Conservation (phyloP, 2,113 vertebrate species). For the Oplegnathus fasciatus region DNA sequence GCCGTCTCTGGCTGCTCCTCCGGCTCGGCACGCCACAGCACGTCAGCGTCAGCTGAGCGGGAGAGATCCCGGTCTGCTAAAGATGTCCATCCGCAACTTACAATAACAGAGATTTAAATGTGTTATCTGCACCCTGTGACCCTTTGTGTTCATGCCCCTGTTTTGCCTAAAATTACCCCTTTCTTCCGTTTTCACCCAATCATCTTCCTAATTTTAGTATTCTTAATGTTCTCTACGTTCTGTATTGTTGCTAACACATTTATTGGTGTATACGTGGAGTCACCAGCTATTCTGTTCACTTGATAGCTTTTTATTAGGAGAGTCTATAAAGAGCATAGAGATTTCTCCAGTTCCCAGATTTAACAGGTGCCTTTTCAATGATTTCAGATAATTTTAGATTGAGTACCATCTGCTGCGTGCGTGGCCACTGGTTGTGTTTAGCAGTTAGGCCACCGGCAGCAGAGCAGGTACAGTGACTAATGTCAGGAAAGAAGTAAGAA, state of each 20-base stretch:
- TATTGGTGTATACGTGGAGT: neutral
- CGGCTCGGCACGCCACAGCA: conserved; percentile 42
- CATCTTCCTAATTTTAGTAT: neutral
- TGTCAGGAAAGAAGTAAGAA: neutral
- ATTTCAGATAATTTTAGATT: neutral
- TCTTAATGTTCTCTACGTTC: neutral
- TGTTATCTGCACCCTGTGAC: neutral
- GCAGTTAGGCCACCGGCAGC: neutral
- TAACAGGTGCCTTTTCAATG: neutral
- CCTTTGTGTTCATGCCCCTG: neutral
- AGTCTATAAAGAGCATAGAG: too few relatives aligned
- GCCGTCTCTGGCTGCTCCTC: conserved; percentile 26
- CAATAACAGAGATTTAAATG: neutral
- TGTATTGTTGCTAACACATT: neutral
- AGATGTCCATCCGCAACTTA: neutral
- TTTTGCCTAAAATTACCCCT: neutral
- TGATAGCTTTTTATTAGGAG: neutral
- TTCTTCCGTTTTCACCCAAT: neutral
- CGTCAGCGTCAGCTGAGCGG: conserved; percentile 46
- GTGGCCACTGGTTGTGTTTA: neutral
- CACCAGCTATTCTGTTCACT: neutral
- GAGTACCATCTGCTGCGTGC: neutral
- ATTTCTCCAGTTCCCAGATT: too few relatives aligned
- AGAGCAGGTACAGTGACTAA: neutral
- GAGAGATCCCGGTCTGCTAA: neutral